Evolutionary conservation across 2,888 invertebrate genomes (phyloP), one percentile per base, ranked within the genome.

Genomic region (Sphinx pinastri): DNA sequence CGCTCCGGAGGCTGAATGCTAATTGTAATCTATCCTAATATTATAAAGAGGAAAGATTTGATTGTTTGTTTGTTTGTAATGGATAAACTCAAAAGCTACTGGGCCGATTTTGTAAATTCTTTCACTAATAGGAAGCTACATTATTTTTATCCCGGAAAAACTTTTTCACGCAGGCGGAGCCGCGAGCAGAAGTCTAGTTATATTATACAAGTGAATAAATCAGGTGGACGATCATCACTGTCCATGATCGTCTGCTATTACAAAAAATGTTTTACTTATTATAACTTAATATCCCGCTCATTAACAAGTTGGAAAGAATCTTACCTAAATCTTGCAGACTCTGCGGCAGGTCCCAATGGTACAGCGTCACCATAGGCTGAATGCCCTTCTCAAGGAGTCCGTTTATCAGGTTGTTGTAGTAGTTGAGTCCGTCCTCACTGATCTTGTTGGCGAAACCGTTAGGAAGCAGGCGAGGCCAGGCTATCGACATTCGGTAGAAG

Each of bases 401-500:
- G 70, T 95, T 82, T 38, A 95, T 94, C 59, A 95, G 83, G 49
- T 90, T 81, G 74, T 90, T 92, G 86, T 95, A 95, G 83, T 94
- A 95, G 0, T 85, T 81, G 45, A 91, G 83, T 31, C 95, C 95
- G 0, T 88, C 89, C 70, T 88, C 81, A 77, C 94, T 95, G 58
- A 95, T 77, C n/a, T 76, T 49, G 74, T 87, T 94, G 49, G 91
- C 81, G 73, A 79, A 83, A 0, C 88, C 88, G 3, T 71, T 74
- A 0, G 88, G 89, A 0, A 89, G 76, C 0, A 96, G 84, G 38
- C 96, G 86, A 0, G 95, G 73, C 96, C 96, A 96, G 0, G 95
- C 93, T 70, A 95, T 83, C 0, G 95, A 95, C 77, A 95, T 95
- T 60, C 95, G 88, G 74, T 95, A 95, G 76, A 86, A 91, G 57